Conservation (phyloP, 2,113 vertebrate genomes). For the Microcebus griseorufus region DNA sequence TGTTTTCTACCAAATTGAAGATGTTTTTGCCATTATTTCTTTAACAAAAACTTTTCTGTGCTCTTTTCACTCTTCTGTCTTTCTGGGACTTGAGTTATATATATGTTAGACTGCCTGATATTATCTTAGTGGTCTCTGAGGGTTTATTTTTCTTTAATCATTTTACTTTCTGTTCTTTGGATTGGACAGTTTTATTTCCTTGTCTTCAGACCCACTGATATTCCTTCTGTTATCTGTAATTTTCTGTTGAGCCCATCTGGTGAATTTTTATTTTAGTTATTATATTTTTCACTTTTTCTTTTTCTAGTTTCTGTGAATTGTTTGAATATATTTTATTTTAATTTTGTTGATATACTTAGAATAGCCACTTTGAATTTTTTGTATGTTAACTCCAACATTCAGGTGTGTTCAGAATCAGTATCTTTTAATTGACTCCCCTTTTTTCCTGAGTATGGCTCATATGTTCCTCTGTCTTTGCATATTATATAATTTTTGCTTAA, state of each 20-base stretch:
- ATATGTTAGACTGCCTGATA: background rate
- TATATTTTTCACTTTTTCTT: background rate
- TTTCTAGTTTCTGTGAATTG: background rate
- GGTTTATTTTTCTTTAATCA: background rate
- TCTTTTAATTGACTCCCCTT: background rate
- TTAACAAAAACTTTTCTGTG: background rate
- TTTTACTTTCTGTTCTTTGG: background rate
- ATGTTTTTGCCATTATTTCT: background rate
- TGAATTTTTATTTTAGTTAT: background rate
- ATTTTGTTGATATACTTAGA: background rate
- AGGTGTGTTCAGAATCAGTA: background rate
- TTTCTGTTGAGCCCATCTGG: background rate
- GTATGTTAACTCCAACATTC: background rate
- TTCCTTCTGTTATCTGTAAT: background rate
- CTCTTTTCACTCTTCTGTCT: background rate
- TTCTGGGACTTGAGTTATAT: background rate
- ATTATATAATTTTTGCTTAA: background rate
- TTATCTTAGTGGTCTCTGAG: background rate
- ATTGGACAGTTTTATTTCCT: background rate
- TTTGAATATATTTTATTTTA: background rate
- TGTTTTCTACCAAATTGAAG: background rate
- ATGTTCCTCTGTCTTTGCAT: background rate
- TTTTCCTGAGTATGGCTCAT: background rate
- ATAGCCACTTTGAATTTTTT: background rate
- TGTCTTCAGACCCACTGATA: background rate